Percentiles rank a stretch among this genome's conserved stretches.
Evolutionary conservation across 2,113 vertebrate species (phyloP).

Genomic region (Campylorhamphus procurvoides): DNA sequence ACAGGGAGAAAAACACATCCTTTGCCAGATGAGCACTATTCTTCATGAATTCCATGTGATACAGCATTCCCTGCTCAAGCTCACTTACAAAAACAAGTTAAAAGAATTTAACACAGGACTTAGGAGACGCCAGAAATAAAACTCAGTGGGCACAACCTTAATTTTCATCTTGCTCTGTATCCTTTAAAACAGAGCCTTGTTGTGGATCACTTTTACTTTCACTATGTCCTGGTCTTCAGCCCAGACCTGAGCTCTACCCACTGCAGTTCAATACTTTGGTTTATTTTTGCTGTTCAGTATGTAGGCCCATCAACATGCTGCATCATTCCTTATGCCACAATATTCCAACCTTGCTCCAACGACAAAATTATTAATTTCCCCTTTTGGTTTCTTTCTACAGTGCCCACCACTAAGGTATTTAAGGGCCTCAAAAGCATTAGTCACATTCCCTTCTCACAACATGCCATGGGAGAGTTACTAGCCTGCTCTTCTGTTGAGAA

Average conservation of each 20-base stretch:
- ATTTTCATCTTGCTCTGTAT: background rate
- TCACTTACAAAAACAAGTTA: background rate
- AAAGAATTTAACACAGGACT: background rate
- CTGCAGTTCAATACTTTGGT: fast-evolving
- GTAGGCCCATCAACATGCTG: background rate
- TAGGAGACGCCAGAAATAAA: background rate
- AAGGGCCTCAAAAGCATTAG: conserved; percentile 19
- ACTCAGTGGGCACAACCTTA: background rate
- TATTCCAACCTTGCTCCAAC: background rate
- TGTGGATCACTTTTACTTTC: background rate
- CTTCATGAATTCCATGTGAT: background rate
- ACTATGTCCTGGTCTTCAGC: background rate
- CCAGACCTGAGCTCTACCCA: background rate
- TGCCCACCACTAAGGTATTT: background rate
- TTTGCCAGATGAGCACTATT: background rate
- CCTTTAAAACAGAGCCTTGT: background rate
- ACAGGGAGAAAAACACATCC: background rate
- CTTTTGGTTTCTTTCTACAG: background rate
- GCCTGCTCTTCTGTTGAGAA: background rate
- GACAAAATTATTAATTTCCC: conserved; percentile 7
- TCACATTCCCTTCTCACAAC: background rate
- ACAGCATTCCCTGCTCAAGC: background rate
- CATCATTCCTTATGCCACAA: background rate
- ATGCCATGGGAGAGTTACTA: background rate
- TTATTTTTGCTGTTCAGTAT: background rate